Percentiles rank a stretch among this genome's conserved stretches.
phyloP scores from a whole-genome alignment of 2,113 vertebrate genomes.

The Polyodon spathula region DNA sequence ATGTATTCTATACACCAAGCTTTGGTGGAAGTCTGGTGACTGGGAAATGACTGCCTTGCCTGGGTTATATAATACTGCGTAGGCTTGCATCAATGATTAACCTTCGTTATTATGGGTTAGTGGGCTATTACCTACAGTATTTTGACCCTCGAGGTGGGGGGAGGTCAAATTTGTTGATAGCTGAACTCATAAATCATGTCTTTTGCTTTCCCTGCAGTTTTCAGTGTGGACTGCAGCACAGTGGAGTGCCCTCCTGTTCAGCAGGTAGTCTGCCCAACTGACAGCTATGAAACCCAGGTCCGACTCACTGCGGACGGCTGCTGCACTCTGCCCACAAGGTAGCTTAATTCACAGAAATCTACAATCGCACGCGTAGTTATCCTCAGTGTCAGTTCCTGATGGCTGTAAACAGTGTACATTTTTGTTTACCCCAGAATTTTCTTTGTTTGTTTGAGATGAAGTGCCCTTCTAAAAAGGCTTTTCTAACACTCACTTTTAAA shows the following conservation, averaged over 20 bases:
- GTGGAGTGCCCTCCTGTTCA: constrained; percentile 79
- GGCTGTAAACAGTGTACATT: not conserved
- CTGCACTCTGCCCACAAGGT: constrained; percentile 82
- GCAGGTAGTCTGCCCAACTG: constrained; percentile 71
- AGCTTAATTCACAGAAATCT: not conserved
- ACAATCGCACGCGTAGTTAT: not conserved
- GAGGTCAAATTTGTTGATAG: not conserved
- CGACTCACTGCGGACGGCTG: constrained; percentile 79
- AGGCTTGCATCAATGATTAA: no score
- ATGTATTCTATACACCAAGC: no score
- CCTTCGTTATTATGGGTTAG: no score
- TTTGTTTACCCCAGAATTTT: no score
- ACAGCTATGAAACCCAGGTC: constrained; percentile 81
- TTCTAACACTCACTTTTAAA: no score
- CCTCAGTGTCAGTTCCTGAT: not conserved
- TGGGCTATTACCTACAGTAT: no score
- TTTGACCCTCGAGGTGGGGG: no score
- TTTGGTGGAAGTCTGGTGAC: no score
- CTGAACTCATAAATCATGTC: not conserved
- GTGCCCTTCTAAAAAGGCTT: no score
- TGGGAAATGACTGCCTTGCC: no score
- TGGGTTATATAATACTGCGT: no score
- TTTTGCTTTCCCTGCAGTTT: constrained; percentile 51
- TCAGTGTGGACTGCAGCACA: constrained; percentile 81
- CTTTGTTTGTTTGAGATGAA: no score